These are phyloP conservation scores for Drosophila siamana DNA, from an alignment of 2,888 invertebrate genomes.

Conservation along the genomic window DNA sequence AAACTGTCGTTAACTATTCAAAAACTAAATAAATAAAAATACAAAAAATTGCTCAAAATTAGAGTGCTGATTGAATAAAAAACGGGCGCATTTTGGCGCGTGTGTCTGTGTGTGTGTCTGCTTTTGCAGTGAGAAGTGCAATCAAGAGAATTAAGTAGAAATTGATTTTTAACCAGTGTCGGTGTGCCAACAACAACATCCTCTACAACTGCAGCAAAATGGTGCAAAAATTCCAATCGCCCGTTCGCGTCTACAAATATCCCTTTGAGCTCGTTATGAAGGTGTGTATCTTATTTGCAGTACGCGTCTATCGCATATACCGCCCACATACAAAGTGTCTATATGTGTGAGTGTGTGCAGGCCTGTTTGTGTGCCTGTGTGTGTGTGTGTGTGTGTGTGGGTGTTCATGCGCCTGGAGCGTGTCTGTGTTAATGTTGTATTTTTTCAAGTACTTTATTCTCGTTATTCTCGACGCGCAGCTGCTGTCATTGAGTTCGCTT, in stretches of 20 bases:
- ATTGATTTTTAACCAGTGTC: slow-evolving; percentile 69
- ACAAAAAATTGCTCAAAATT: slow-evolving; percentile 25
- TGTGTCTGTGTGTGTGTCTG: slow-evolving; percentile 21
- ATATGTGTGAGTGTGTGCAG: slow-evolving; percentile 6
- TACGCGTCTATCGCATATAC: slow-evolving; percentile 44
- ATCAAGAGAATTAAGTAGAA: slow-evolving; percentile 31
- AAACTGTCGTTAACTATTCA: slow-evolving; percentile 20
- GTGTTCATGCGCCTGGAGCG: slow-evolving; percentile 43
- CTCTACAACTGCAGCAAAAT: slow-evolving; percentile 86
- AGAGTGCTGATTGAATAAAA: slow-evolving; percentile 22
- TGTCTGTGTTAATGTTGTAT: slow-evolving; percentile 28
- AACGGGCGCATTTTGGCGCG: slow-evolving; percentile 35
- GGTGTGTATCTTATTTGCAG: slow-evolving; percentile 87
- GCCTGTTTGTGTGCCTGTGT: neutral
- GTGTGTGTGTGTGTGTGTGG: slow-evolving; percentile 14
- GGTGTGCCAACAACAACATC: slow-evolving; percentile 43
- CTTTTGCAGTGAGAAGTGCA: slow-evolving; percentile 42
- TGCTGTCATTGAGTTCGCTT: slow-evolving; percentile 30
- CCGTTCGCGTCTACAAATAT: slow-evolving; percentile 97
- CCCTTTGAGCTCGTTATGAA: slow-evolving; percentile 98
- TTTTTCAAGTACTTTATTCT: slow-evolving; percentile 19
- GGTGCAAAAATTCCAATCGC: slow-evolving; percentile 98
- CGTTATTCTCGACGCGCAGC: slow-evolving; percentile 24
- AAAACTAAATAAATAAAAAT: slow-evolving; percentile 26
- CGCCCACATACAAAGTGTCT: slow-evolving; percentile 15